These are phyloP conservation scores for Erpornis zantholeuca DNA, from an alignment of 2,113 vertebrate genomes.

Conservation along the genomic window DNA sequence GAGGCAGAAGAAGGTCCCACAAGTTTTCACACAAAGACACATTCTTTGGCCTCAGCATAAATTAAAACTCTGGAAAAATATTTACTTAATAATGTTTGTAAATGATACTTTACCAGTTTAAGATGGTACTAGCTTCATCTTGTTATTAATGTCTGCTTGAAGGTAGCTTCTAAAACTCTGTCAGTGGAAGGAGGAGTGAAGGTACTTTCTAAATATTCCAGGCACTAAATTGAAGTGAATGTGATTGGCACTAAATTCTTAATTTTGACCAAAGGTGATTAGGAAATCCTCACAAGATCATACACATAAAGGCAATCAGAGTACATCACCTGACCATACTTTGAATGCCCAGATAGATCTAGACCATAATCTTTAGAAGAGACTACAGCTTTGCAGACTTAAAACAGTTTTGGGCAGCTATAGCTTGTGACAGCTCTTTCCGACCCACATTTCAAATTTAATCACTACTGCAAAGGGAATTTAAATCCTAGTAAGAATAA, in stretches of 20 bases:
- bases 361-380: neutral
- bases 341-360: neutral
- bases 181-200: neutral
- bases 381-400: neutral
- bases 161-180: neutral
- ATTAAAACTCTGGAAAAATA: neutral
- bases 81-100: neutral
- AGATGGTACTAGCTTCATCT: neutral
- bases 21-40: neutral
- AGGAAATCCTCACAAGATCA: neutral
- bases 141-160: neutral
- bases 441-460: neutral
- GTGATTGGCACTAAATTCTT: neutral
- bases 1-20: neutral
- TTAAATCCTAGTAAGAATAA: neutral
- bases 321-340: neutral
- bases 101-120: neutral
- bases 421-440: neutral
- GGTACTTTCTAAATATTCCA: neutral
- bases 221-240: neutral
- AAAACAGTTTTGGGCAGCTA: neutral
- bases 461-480: neutral
- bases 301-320: neutral
- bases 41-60: neutral
- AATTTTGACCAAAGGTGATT: neutral